Evolutionary conservation across 1,140 invertebrate species (phyloP).

Genomic region (Hirudo medicinalis): DNA sequence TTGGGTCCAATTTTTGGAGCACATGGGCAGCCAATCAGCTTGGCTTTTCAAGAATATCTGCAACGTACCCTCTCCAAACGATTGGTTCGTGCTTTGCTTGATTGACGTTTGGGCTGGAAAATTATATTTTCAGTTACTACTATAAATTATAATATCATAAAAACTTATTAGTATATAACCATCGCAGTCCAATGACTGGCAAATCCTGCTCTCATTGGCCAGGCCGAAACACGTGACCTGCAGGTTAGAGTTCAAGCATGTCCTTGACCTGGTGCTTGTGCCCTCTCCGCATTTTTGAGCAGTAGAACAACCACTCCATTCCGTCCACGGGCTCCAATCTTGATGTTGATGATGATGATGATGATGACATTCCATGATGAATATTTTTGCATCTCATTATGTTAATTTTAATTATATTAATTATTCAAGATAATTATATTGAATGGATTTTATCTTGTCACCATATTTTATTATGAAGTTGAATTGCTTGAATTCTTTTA

Average conservation of each 20-base stretch:
- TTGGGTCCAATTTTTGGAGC: slow-evolving; percentile 27
- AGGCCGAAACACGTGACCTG: slow-evolving; percentile 32
- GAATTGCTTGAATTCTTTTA: no score
- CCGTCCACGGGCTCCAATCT: slow-evolving; percentile 21
- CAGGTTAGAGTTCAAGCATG: slow-evolving; percentile 25
- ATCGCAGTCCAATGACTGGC: slow-evolving; percentile 28
- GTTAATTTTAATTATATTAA: no score
- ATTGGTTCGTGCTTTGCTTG: not conserved
- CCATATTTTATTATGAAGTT: no score
- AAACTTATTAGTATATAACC: slow-evolving; percentile 22
- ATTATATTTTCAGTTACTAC: not conserved
- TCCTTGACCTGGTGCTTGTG: not conserved
- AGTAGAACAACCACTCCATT: slow-evolving; percentile 20
- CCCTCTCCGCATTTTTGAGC: slow-evolving; percentile 16
- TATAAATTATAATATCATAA: not conserved
- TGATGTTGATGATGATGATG: no score
- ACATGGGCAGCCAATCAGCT: slow-evolving; percentile 28
- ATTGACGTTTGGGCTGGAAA: not conserved
- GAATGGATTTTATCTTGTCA: no score
- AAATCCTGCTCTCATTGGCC: slow-evolving; percentile 28
- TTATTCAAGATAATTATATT: no score
- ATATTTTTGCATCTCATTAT: no score
- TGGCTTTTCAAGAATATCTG: slow-evolving; percentile 6
- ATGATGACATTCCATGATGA: no score
- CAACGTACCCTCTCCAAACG: not conserved